Evolutionary conservation across 2,797 vertebrate genomes (phyloP).

Genomic region (Etheostoma perlongum): DNA sequence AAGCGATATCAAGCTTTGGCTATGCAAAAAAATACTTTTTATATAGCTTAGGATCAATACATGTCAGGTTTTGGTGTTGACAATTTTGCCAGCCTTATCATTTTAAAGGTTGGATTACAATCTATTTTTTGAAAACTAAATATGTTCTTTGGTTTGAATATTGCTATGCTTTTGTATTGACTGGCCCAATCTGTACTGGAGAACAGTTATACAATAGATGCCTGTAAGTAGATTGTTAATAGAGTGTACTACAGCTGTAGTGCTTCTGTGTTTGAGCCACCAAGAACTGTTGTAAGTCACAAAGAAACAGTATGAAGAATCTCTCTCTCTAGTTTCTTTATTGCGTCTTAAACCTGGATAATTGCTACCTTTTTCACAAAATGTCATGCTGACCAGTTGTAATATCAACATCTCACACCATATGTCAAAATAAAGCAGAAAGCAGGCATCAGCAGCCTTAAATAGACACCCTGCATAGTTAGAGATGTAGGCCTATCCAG

Average conservation of each 20-base stretch:
- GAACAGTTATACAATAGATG: not conserved
- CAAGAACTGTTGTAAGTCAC: not conserved
- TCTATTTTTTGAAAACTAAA: no score
- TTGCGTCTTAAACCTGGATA: not conserved
- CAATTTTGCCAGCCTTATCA: not conserved
- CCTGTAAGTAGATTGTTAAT: not conserved
- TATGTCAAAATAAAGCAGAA: slow-evolving; percentile 38
- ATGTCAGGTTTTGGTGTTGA: not conserved
- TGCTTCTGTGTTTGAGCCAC: not conserved
- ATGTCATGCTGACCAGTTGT: not conserved
- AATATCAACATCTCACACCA: slow-evolving; percentile 16
- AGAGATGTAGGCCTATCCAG: slow-evolving; percentile 6
- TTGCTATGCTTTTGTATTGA: not conserved
- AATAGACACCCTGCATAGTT: slow-evolving; percentile 52
- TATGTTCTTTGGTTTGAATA: not conserved
- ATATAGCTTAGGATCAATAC: not conserved
- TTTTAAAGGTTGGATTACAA: no score
- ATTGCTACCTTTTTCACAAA: slow-evolving; percentile 2
- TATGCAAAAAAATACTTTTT: not conserved
- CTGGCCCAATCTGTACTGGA: not conserved
- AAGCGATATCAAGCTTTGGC: not conserved
- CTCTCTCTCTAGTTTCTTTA: not conserved
- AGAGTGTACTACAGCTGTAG: not conserved
- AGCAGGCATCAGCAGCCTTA: slow-evolving; percentile 19
- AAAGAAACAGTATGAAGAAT: not conserved